phyloP scores from a whole-genome alignment of 2,797 vertebrate species.

The Choloepus didactylus region DNA sequence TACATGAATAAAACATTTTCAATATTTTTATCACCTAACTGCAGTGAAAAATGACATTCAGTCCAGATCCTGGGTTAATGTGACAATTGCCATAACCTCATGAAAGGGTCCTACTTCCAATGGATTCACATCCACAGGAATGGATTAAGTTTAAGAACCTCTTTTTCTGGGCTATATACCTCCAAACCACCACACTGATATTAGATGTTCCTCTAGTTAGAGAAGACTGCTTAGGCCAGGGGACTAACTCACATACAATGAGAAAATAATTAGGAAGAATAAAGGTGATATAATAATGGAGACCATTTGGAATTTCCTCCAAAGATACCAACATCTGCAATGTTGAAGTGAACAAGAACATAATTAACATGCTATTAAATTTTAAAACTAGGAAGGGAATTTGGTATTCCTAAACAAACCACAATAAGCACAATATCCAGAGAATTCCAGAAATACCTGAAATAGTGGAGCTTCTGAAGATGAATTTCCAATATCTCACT shows the following conservation, averaged over 20 bases:
- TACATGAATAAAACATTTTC: background rate
- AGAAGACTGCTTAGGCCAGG: slow-evolving; percentile 20
- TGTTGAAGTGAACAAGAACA: background rate
- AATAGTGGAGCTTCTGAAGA: background rate
- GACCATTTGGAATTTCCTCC: background rate
- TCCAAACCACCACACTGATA: background rate
- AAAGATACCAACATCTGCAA: background rate
- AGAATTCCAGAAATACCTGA: slow-evolving; percentile 9
- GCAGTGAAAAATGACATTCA: background rate
- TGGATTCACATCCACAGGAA: too few relatives aligned
- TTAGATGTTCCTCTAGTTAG: background rate
- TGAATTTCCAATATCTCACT: background rate
- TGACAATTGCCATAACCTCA: too few relatives aligned
- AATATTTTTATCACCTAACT: background rate
- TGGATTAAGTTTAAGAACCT: too few relatives aligned
- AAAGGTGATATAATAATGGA: background rate
- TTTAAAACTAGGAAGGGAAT: background rate
- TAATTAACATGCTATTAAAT: background rate
- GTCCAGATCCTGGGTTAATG: background rate
- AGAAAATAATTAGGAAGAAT: background rate
- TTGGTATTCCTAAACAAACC: slow-evolving; percentile 11
- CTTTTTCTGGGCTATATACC: too few relatives aligned
- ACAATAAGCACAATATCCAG: slow-evolving; percentile 38
- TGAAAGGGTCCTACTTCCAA: too few relatives aligned
- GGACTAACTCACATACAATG: background rate